Conservation (phyloP, 2,888 invertebrate species). For the Drosophila formosana region DNA sequence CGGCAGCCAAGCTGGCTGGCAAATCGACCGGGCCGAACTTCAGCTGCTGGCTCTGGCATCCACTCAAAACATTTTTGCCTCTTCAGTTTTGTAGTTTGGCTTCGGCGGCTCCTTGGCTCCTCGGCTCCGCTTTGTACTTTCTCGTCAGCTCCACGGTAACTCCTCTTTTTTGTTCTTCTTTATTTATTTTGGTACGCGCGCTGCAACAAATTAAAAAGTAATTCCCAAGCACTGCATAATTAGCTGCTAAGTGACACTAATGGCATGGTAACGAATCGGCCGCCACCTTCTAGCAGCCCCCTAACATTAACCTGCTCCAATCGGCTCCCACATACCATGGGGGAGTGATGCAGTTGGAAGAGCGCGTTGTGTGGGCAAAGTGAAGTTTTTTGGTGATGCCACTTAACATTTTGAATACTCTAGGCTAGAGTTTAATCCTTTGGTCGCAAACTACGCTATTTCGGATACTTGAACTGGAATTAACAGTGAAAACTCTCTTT, state of each 20-base stretch:
- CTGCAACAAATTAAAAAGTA: constrained; percentile 80
- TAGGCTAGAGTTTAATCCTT: not conserved
- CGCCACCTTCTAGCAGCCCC: constrained; percentile 29
- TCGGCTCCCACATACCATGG: not conserved
- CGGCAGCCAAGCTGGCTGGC: constrained; percentile 74
- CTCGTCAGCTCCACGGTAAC: constrained; percentile 15
- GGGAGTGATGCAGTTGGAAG: constrained; percentile 32
- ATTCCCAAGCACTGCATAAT: constrained; percentile 80
- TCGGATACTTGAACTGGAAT: too few species aligned
- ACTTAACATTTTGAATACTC: constrained; percentile 25
- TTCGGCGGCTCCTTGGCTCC: constrained; percentile 6
- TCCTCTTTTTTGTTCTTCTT: constrained; percentile 37
- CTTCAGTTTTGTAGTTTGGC: constrained; percentile 54
- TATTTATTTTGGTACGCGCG: constrained; percentile 71
- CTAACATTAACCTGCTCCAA: constrained; percentile 23
- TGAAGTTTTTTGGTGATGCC: constrained; percentile 24
- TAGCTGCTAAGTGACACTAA: constrained; percentile 83
- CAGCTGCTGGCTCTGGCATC: constrained; percentile 36
- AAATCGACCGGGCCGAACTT: constrained; percentile 44
- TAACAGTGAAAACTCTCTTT: too few species aligned
- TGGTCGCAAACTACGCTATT: not conserved
- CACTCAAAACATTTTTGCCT: constrained; percentile 54
- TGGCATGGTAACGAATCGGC: constrained; percentile 58
- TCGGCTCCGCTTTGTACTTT: not conserved
- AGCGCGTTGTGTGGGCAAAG: constrained; percentile 58